Base-by-base conservation (phyloP, 2,888 invertebrate genomes). In the Calephelis perditalis region DNA sequence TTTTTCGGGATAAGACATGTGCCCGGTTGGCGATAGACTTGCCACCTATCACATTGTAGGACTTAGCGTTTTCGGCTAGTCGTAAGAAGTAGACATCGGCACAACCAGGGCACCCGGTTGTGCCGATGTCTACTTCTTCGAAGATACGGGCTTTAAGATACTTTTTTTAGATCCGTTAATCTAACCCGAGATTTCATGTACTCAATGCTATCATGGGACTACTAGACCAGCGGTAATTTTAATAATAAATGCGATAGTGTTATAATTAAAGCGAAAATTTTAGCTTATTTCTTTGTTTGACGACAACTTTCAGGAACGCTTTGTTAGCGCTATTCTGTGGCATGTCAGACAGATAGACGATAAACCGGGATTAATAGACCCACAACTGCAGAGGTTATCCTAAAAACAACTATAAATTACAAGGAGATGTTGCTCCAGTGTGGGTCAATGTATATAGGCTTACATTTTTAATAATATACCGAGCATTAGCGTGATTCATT, bases 221-320 rank as follows among this genome's bases (percentile, higher is more conserved):
- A 2, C 26, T 26, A 26, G 26, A 26, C 26, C 26, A 26, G 26
- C 26, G 26, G 26, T 26, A 26, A 26, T 26, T 26, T 26, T 26
- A 3, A 26, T 26, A 26, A 26, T 26, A 26, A 26, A 26, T 26
- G 26, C 26, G 67, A 81, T 75, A 78, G 79, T 61, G 78, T 78
- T 83, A 86, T 86, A 82, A 86, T 86, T 86, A 84, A 82, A 65
- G 63, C 66, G 63, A 62, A 67, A 67, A 65, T 64, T 65, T 57
- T 65, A 63, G 67, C 68, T 67, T 71, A 63, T 66, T 70, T 68
- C 60, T 62, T 67, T 62, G 62, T 61, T 65, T 66, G 62, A 61
- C 59, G 62, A 62, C 62, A 61, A 65, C 56, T 62, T 60, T 64
- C 60, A 59, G 44, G 56, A 60, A 63, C 63, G 60, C 62, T 62